A percentile compares a stretch with the other conserved stretches of the same genome.
Evolutionary conservation across 2,888 invertebrate species (phyloP).

Genomic region (Nysson spinosus): DNA sequence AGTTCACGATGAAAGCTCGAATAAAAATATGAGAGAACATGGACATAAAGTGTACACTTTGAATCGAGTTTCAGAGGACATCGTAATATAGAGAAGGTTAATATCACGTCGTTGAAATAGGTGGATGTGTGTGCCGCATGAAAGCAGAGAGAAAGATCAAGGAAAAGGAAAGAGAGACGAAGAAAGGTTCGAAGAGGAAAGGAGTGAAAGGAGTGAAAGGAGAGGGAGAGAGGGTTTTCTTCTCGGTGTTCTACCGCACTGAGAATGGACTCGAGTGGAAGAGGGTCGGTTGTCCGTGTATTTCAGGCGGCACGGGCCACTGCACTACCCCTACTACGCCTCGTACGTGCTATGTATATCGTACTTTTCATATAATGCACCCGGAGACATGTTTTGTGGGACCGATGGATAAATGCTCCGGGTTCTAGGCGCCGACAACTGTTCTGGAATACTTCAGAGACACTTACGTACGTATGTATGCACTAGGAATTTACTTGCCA

Average conservation of each 20-base stretch:
- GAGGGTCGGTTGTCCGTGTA: constrained; percentile 56
- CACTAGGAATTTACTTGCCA: constrained; percentile 18
- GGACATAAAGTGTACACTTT: no score
- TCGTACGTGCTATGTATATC: constrained; percentile 46
- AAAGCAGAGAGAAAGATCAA: constrained; percentile 2
- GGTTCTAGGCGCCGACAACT: constrained; percentile 35
- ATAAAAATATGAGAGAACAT: no score
- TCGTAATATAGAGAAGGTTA: no score
- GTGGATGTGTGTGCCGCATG: no score
- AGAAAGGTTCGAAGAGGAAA: constrained; percentile 24
- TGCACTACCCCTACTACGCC: constrained; percentile 55
- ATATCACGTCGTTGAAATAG: no score
- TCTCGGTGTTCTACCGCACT: constrained; percentile 42
- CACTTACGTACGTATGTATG: constrained; percentile 21
- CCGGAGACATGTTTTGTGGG: constrained; percentile 38
- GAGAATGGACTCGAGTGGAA: constrained; percentile 52
- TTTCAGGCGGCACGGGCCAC: constrained; percentile 64
- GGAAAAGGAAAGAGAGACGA: constrained; percentile 18
- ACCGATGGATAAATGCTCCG: constrained; percentile 35
- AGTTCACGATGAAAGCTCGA: no score
- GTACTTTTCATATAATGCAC: constrained; percentile 49
- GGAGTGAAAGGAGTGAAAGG: constrained; percentile 3
- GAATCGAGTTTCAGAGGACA: no score
- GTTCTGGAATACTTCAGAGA: constrained; percentile 29
- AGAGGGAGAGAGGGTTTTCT: constrained; percentile 15